phyloP scores from a whole-genome alignment of 2,113 vertebrate species.

The Ranitomeya imitator region DNA sequence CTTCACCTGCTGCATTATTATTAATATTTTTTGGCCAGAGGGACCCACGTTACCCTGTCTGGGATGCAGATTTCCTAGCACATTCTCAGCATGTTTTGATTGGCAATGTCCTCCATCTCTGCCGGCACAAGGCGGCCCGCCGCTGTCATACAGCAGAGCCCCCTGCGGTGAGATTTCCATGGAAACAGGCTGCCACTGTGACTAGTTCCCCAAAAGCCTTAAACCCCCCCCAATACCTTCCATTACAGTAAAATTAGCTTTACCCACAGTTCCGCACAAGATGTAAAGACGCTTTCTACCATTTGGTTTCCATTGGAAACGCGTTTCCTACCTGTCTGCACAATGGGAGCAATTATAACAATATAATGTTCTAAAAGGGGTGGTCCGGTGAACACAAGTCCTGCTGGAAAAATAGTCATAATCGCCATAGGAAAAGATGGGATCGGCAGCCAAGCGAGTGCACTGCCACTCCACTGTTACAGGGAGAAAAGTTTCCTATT shows the following conservation, averaged over 20 bases:
- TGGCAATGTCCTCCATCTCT: constrained; percentile 28
- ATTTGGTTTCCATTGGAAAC: no score
- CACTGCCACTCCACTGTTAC: no score
- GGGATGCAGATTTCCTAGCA: neutral
- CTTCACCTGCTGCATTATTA: neutral
- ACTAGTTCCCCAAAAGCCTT: constrained; percentile 42
- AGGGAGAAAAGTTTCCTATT: no score
- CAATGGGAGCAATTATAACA: no score
- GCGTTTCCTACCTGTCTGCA: no score
- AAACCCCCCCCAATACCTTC: constrained; percentile 19
- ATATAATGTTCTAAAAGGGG: no score
- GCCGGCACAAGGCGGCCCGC: constrained; percentile 4
- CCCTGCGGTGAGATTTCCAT: constrained; percentile 51
- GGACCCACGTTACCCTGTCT: neutral
- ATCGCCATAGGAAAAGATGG: no score
- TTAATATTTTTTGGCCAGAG: neutral
- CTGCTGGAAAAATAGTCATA: no score
- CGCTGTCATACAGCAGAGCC: constrained; percentile 32
- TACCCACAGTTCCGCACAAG: neutral
- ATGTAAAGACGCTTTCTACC: no score
- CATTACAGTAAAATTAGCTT: neutral
- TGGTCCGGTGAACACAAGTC: no score
- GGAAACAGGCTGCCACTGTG: constrained; percentile 43
- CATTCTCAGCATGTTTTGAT: constrained; percentile 23
- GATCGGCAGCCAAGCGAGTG: no score